phyloP scores from a whole-genome alignment of 2,113 vertebrate species.

The Alligator mississippiensis region DNA sequence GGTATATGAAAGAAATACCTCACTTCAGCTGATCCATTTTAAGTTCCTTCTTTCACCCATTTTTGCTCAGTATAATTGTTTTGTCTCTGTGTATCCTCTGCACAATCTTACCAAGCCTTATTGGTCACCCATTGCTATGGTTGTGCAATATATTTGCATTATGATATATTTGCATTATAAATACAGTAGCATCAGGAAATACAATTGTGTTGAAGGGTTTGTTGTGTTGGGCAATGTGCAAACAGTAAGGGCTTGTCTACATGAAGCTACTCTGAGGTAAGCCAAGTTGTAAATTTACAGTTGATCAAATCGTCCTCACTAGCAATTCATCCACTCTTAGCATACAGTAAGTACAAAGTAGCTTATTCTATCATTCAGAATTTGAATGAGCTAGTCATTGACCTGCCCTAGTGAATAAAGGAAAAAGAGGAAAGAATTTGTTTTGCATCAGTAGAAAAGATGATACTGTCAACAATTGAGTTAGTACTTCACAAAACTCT shows the following conservation, averaged over 20 bases:
- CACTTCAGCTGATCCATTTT: too few relatives aligned
- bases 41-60: too few relatives aligned
- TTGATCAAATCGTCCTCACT: background rate
- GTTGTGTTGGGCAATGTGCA: conserved; percentile 18
- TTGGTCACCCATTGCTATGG: background rate
- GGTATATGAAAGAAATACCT: too few relatives aligned
- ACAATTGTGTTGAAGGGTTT: conserved; percentile 20
- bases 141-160: background rate
- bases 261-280: background rate
- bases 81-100: background rate
- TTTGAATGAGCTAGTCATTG: too few relatives aligned
- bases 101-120: background rate
- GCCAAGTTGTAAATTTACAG: background rate
- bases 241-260: conserved; percentile 1
- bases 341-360: too few relatives aligned
- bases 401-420: too few relatives aligned
- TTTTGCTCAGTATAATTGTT: too few relatives aligned
- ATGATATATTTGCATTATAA: too few relatives aligned
- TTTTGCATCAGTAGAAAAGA: background rate
- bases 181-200: conserved; percentile 1
- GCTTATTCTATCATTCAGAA: too few relatives aligned
- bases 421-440: background rate
- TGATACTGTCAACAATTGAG: background rate
- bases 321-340: too few relatives aligned
- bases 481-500: background rate